Evolutionary conservation across 2,888 invertebrate genomes (phyloP).

Genomic region (Drosophila testacea): DNA sequence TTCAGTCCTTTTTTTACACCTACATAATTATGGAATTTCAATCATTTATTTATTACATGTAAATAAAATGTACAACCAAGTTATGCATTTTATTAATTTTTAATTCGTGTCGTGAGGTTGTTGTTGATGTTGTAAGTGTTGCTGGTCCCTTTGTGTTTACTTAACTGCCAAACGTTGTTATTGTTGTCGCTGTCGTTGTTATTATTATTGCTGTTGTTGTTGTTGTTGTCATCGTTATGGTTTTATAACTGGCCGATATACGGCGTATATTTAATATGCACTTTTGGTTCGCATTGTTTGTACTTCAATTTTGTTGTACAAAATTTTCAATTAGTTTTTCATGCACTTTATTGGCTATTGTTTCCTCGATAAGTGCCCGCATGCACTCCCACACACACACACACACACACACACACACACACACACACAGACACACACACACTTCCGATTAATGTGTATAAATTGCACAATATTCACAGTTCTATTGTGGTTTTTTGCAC

Average conservation of each 20-base stretch:
- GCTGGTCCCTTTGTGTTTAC: slow-evolving; percentile 40
- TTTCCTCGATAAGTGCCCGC: slow-evolving; percentile 71
- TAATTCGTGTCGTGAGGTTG: slow-evolving; percentile 32
- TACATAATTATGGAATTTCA: slow-evolving; percentile 71
- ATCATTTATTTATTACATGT: slow-evolving; percentile 77
- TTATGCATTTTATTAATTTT: slow-evolving; percentile 61
- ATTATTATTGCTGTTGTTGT: slow-evolving; percentile 8
- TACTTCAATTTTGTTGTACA: slow-evolving; percentile 70
- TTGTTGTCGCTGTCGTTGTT: background rate
- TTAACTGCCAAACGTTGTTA: slow-evolving; percentile 40
- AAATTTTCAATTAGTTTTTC: slow-evolving; percentile 77
- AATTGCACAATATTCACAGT: slow-evolving; percentile 44
- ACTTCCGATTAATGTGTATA: slow-evolving; percentile 42
- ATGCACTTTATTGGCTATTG: slow-evolving; percentile 78
- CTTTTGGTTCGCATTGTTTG: slow-evolving; percentile 66
- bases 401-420: slow-evolving; percentile 3
- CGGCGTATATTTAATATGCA: slow-evolving; percentile 57
- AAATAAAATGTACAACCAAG: slow-evolving; percentile 63
- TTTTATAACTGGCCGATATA: slow-evolving; percentile 41
- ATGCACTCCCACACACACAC: slow-evolving; percentile 21
- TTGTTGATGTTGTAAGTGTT: slow-evolving; percentile 19
- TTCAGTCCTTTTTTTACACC: slow-evolving; percentile 27
- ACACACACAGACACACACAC: slow-evolving; percentile 16
- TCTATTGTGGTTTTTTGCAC: slow-evolving; percentile 50
- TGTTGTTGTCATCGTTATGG: slow-evolving; percentile 25